Percentiles rank a stretch among this genome's conserved stretches.
Evolutionary conservation across 1,140 invertebrate species (phyloP).

Genomic region (Calephelis virginiensis): DNA sequence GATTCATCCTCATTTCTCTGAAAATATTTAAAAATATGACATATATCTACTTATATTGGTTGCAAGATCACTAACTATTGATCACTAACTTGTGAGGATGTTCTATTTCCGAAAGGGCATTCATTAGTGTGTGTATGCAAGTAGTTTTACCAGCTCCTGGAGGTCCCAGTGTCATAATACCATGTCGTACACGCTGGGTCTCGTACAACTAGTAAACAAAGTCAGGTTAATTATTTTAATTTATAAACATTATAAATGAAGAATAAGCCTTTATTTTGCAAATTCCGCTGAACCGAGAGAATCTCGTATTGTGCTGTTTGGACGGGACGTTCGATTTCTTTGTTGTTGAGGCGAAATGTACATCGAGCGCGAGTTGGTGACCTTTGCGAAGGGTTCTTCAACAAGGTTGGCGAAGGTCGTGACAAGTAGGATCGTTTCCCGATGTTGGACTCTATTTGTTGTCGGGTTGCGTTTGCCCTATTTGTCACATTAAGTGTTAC

Average conservation of each 20-base stretch:
- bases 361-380: too few relatives aligned
- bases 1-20: constrained; percentile 98
- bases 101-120: constrained; percentile 90
- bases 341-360: too few relatives aligned
- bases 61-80: not conserved
- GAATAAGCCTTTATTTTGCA: not conserved
- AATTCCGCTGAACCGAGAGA: too few relatives aligned
- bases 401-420: too few relatives aligned
- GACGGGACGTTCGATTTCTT: too few relatives aligned
- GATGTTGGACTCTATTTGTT: too few relatives aligned
- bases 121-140: constrained; percentile 97
- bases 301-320: too few relatives aligned
- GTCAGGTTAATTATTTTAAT: too few relatives aligned
- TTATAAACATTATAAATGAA: constrained; percentile 1
- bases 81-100: constrained; percentile 84
- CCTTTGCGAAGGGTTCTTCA: too few relatives aligned
- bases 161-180: constrained; percentile 98
- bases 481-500: too few relatives aligned
- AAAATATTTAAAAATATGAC: constrained; percentile 26
- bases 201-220: constrained; percentile 89
- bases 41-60: not conserved
- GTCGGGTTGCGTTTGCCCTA: too few relatives aligned
- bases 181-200: constrained; percentile 96
- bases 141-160: constrained; percentile 96
- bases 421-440: too few relatives aligned